Conservation (phyloP, 2,888 invertebrate species). For the Dynastes grantii region DNA sequence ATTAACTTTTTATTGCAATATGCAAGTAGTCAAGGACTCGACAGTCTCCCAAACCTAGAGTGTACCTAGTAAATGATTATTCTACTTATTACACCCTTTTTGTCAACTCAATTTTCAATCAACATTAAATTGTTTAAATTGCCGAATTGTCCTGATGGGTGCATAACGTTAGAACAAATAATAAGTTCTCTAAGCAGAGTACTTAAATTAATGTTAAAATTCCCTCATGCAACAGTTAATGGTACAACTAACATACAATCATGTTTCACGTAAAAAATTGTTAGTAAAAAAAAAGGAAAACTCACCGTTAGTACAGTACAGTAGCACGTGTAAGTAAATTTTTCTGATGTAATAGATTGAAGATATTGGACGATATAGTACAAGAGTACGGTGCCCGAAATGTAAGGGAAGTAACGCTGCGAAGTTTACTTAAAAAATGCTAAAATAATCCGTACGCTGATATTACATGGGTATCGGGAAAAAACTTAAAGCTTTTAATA, state of each 20-base stretch:
- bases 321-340: constrained; percentile 34
- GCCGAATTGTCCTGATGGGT: constrained; percentile 11
- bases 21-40: too few species aligned
- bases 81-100: constrained; percentile 19
- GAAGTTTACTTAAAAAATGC: constrained; percentile 20
- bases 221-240: constrained; percentile 8
- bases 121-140: constrained; percentile 42
- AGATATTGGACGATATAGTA: constrained; percentile 14
- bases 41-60: neutral
- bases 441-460: constrained; percentile 9
- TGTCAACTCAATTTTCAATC: constrained; percentile 15
- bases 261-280: neutral
- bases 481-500: constrained; percentile 20
- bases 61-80: neutral
- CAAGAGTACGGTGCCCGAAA: neutral
- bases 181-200: neutral
- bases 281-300: constrained; percentile 18
- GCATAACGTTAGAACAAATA: neutral
- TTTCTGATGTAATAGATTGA: constrained; percentile 39
- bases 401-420: neutral
- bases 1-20: too few species aligned
- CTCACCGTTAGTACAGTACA: constrained; percentile 35
- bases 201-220: constrained; percentile 11
- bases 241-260: neutral
- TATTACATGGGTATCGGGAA: constrained; percentile 1